Base-by-base conservation (phyloP, 1,140 invertebrate genomes). In the Panagrolaimus sp. region DNA sequence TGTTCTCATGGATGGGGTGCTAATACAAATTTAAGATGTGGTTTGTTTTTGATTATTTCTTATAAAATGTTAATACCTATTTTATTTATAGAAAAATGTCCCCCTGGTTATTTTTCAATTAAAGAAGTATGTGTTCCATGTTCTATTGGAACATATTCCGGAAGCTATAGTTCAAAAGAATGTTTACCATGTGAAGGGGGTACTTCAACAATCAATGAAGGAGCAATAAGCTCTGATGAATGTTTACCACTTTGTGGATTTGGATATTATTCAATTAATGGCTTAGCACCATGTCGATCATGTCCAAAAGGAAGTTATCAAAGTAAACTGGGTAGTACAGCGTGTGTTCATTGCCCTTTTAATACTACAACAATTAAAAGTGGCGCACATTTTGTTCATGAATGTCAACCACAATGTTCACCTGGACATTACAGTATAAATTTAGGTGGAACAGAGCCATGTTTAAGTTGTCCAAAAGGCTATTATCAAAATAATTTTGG, bases 31-130 rank as follows among this genome's bases (percentile, higher is more conserved):
- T 71, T 70, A 47, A 70, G 62, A 43, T 70, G 69, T 31, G 69
- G 68, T 70, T 5, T 8, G 67, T 27, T 23, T 23, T 16, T 11
- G 1, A 23, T 5, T 48, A 48, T 23, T 23, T 5, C 0, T n/a
- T 47, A 1, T 69, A 16, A 70, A 72, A 8, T 67, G 16, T 23
- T 7, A n/a, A n/a, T 8, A 72, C 5, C 16, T 66, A 11, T 70
- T n/a, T n/a, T n/a, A n/a, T n/a, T n/a, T n/a, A 48, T 45, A 70
- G 68, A 70, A 43, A 70, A 72, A 63, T 70, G 69, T 42, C 69
- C 69, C 0, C 14, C 68, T 13, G 69, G 69, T n/a, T 70, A 72
- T 14, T 57, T 31, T 16, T 70, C 69, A 27, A 42, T 11, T 11
- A 51, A 70, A 20, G 69, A 72, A 20, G n/a, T 38, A 9, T 70